A percentile compares a stretch with the other conserved stretches of the same genome.
Conservation (phyloP, 30 jellyfish, hydroid and myxozoan species). For the Chrysaora quinquecirrha region DNA sequence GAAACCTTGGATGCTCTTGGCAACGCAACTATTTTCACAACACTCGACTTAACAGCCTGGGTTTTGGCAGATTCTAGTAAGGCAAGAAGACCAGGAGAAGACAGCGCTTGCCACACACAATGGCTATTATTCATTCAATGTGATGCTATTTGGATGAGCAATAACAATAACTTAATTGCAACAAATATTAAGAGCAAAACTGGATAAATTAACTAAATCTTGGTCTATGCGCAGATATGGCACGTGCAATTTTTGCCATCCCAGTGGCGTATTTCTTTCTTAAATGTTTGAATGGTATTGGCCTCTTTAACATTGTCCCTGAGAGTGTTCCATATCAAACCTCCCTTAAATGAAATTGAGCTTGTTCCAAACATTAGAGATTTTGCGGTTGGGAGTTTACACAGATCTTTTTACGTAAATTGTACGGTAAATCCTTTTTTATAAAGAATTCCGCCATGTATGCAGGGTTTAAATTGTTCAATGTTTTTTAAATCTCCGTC, state of each 20-base stretch:
- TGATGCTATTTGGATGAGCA: slow-evolving; percentile 31
- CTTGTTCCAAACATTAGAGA: slow-evolving; percentile 18
- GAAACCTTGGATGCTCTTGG: slow-evolving; percentile 58
- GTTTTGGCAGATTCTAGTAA: slow-evolving; percentile 64
- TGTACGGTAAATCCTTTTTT: background rate
- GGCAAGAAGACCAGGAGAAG: slow-evolving; percentile 4
- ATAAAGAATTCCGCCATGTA: background rate
- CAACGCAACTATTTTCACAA: slow-evolving; percentile 28
- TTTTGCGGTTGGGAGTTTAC: slow-evolving; percentile 21
- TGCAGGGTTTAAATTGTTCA: background rate
- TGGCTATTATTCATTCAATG: slow-evolving; percentile 6
- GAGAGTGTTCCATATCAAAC: background rate
- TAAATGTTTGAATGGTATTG: background rate
- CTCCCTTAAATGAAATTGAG: slow-evolving; percentile 12
- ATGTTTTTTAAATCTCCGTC: background rate
- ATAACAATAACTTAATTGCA: too few species aligned
- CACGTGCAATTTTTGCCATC: slow-evolving; percentile 25
- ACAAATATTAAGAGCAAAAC: too few species aligned
- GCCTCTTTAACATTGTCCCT: slow-evolving; percentile 11
- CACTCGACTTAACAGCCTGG: slow-evolving; percentile 53
- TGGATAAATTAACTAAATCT: background rate
- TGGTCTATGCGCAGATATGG: background rate
- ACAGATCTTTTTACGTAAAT: slow-evolving; percentile 8
- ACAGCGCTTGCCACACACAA: slow-evolving; percentile 35
- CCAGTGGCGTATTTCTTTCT: slow-evolving; percentile 2